Conservation (phyloP, 2,888 invertebrate genomes). For the Euplexia lucipara region DNA sequence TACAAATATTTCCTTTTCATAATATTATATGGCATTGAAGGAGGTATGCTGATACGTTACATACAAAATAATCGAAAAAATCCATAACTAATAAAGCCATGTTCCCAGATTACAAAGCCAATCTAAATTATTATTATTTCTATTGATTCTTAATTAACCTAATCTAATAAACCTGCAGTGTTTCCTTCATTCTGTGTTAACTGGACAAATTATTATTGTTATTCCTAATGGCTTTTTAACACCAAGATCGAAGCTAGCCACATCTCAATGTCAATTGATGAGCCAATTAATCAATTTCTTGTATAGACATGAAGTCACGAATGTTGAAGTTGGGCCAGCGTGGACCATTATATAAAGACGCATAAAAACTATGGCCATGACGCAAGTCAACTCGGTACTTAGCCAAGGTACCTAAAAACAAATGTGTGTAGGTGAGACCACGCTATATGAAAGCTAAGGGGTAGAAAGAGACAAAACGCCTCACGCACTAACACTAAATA, state of each 20-base stretch:
- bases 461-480: neutral
- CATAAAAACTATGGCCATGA: slow-evolving; percentile 1
- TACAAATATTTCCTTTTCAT: too few relatives aligned
- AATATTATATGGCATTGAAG: too few relatives aligned
- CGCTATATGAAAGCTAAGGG: neutral
- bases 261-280: slow-evolving; percentile 22
- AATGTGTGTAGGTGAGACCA: neutral
- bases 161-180: neutral
- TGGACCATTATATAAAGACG: slow-evolving; percentile 3
- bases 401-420: neutral
- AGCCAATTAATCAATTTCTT: slow-evolving; percentile 39
- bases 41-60: too few relatives aligned
- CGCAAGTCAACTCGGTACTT: neutral
- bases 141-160: neutral
- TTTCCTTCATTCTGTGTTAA: neutral
- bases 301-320: slow-evolving; percentile 12
- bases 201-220: slow-evolving; percentile 26
- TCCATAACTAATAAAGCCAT: too few relatives aligned
- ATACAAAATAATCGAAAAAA: too few relatives aligned
- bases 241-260: slow-evolving; percentile 13
- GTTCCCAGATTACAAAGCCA: neutral
- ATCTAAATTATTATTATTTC: neutral
- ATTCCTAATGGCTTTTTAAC: slow-evolving; percentile 11
- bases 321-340: slow-evolving; percentile 19
- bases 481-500: slow-evolving; percentile 18